These are phyloP conservation scores for Lepisosteus oculatus DNA, from an alignment of 2,113 vertebrate genomes.

Conservation along the genomic window DNA sequence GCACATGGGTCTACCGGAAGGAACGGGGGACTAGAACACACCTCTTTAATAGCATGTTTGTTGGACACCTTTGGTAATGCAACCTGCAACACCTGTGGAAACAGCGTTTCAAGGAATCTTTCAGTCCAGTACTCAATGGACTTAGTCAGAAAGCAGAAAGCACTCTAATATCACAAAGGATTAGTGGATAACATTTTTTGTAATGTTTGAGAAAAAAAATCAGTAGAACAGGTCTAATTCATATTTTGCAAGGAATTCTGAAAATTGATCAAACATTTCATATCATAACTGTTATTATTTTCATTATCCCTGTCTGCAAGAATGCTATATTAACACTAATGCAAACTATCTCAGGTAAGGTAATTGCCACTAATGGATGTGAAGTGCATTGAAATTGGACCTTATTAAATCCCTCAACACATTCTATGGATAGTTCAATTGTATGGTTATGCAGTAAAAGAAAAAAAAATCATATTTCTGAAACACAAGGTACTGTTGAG, in stretches of 20 bases:
- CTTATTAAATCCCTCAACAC: slow-evolving; percentile 85
- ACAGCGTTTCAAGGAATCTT: too few relatives aligned
- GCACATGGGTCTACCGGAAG: too few relatives aligned
- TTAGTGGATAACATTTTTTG: neutral
- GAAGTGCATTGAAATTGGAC: slow-evolving; percentile 86
- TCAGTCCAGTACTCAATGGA: too few relatives aligned
- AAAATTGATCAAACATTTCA: slow-evolving; percentile 41
- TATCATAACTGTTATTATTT: slow-evolving; percentile 64
- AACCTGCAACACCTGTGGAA: too few relatives aligned
- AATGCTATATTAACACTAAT: slow-evolving; percentile 82
- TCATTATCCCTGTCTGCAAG: slow-evolving; percentile 85
- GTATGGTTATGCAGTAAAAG: slow-evolving; percentile 55
- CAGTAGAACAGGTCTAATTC: slow-evolving; percentile 29
- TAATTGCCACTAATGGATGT: slow-evolving; percentile 92
- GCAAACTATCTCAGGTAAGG: slow-evolving; percentile 85
- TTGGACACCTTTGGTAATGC: too few relatives aligned
- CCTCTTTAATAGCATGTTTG: too few relatives aligned
- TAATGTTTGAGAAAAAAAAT: neutral
- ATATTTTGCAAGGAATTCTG: slow-evolving; percentile 28
- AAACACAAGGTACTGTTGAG: slow-evolving; percentile 68
- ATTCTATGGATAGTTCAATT: slow-evolving; percentile 68
- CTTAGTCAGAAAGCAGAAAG: neutral
- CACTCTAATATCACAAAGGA: neutral
- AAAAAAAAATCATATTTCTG: slow-evolving; percentile 69
- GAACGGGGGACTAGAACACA: too few relatives aligned